Base-by-base conservation (phyloP, 2,797 vertebrate species). In the Anguilla marmorata region DNA sequence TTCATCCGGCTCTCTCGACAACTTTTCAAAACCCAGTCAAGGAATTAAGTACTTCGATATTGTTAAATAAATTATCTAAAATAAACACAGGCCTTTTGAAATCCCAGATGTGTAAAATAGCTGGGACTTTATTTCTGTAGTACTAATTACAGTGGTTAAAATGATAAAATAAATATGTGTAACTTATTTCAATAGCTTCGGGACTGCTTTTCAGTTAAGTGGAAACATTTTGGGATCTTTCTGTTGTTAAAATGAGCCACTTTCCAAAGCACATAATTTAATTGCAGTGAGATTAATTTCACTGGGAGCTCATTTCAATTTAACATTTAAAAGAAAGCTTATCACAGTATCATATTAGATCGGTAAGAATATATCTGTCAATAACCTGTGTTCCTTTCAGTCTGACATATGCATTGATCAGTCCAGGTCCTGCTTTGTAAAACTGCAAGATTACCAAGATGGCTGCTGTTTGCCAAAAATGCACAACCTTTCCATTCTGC, bases 131-230 rank as follows among this genome's bases (percentile, higher is more conserved):
- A 27, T 56, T 84, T 50, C n/a, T 58, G n/a, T 56, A 1, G n/a
- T 84, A 9, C 27, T 58, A 21, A 84, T 84, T 84, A 52, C n/a
- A 27, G 12, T 84, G 27, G 52, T 16, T 54, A 84, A 84, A n/a
- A 30, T 54, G 27, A 84, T 14, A 45, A 48, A 48, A 63, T 74
- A 80, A 87, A 60, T 54, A 37, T 37, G n/a, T 84, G 41, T 66
- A 41, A n/a, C 56, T 60, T 69, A 30, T 84, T 66, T 87, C 79
- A 87, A 76, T 60, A 56, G 33, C n/a, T 58, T 60, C 37, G n/a
- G 24, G 16, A 1, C 48, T 21, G 79, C 21, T 50, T 24, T n/a
- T 50, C 37, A 24, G 37, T 83, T 48, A 48, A 83, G 6, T 50
- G 24, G 2, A 37, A 21, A 27, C 63, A 69, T 69, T 69, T 69